Evolutionary conservation across 2,888 invertebrate genomes (phyloP), one percentile per base, ranked within the genome.

Genomic region (Tachina grossa): DNA sequence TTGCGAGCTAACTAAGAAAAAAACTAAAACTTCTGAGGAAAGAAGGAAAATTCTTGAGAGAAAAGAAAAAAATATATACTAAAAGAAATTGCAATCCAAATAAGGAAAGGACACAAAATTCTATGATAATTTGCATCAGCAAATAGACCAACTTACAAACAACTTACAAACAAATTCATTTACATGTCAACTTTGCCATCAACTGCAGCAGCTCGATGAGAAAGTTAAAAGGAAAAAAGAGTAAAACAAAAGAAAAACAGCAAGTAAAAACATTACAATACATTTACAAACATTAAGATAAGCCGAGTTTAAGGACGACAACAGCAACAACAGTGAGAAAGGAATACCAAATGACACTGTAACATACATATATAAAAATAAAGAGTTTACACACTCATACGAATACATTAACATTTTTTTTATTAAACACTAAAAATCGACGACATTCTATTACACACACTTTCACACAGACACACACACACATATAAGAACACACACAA

Each of bases 221-320:
- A 83, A 72, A 75, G 39, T 55, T 41, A 49, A 63, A 61, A 69
- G 16, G 55, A 8, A 76, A 69, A 55, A 72, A 41, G 10, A 77
- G 69, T 68, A 53, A 19, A 55, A 80, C 59, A 49, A 59, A 49
- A 51, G 19, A 80, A 22, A 22, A 22, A 80, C 65, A 71, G 65
- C 49, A 71, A 76, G 53, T 68, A 65, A 65, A 85, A 78, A 61
- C 22, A 80, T 74, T 69, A 51, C 76, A 76, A 57, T 55, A 65
- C 69, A 81, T 68, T 31, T 75, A 45, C 53, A 77, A 77, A 71
- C 78, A 79, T 78, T 83, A 85, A 84, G 79, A 80, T 83, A 84
- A 87, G 77, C 74, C 74, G 63, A 57, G 49, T 68, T 66, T 39
- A 83, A 77, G 31, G 53, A 77, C 63, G 49, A 19, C 71, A 77